Percentiles rank a stretch among this genome's conserved stretches.
Conservation (phyloP, 2,113 vertebrate genomes). For the Labeo catla region DNA sequence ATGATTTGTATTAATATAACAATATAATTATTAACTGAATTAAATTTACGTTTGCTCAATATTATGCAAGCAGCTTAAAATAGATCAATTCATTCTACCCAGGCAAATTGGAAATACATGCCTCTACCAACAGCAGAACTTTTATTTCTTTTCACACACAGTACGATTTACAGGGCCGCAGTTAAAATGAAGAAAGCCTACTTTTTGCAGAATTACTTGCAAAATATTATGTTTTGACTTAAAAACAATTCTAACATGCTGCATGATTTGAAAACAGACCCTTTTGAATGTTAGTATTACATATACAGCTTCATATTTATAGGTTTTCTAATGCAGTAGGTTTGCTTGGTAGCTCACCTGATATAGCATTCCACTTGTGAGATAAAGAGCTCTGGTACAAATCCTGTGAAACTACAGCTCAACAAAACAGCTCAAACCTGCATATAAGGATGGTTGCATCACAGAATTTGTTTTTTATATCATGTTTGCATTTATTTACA, state of each 20-base stretch:
- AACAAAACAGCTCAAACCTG: not conserved
- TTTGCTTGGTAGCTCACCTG: too few relatives aligned
- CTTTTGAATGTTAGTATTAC: too few relatives aligned
- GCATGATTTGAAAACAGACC: too few relatives aligned
- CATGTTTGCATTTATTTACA: not conserved
- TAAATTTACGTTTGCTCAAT: not conserved
- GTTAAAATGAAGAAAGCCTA: too few relatives aligned
- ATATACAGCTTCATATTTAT: too few relatives aligned
- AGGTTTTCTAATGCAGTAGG: not conserved
- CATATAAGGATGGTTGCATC: not conserved
- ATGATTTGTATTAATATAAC: not conserved
- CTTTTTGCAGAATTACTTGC: too few relatives aligned
- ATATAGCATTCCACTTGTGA: not conserved
- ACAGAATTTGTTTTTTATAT: not conserved
- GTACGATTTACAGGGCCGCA: too few relatives aligned
- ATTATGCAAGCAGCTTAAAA: not conserved
- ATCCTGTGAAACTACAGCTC: not conserved
- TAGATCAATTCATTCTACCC: not conserved
- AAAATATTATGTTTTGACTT: too few relatives aligned
- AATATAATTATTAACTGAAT: not conserved
- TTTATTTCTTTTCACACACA: too few relatives aligned
- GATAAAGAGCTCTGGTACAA: not conserved
- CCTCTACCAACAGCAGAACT: not conserved
- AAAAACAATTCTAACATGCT: too few relatives aligned
- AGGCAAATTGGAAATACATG: not conserved